Percentiles rank a stretch among this genome's conserved stretches.
phyloP scores from a whole-genome alignment of 2,888 invertebrate genomes.

The Agriopis marginaria region DNA sequence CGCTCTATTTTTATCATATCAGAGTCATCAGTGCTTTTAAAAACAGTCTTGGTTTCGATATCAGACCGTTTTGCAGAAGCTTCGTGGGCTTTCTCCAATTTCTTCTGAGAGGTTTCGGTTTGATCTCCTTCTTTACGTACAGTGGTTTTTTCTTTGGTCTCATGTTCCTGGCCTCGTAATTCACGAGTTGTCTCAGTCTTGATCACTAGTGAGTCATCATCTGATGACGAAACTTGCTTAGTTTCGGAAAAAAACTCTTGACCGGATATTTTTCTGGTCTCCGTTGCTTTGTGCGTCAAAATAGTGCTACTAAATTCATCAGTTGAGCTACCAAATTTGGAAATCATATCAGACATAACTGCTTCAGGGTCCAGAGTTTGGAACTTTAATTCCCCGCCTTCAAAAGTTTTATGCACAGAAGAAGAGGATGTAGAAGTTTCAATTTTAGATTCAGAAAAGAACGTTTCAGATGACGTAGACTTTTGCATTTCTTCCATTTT shows the following conservation, averaged over 20 bases:
- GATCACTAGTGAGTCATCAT: slow-evolving; percentile 80
- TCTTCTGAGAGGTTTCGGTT: slow-evolving; percentile 82
- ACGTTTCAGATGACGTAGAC: slow-evolving; percentile 72
- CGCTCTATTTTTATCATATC: slow-evolving; percentile 76
- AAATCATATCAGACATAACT: slow-evolving; percentile 78
- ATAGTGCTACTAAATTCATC: slow-evolving; percentile 75
- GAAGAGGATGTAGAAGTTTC: slow-evolving; percentile 80
- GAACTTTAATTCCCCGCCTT: slow-evolving; percentile 72
- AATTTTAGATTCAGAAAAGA: slow-evolving; percentile 74
- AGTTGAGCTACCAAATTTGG: slow-evolving; percentile 70
- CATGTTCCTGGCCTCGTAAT: slow-evolving; percentile 80
- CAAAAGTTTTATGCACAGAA: slow-evolving; percentile 74
- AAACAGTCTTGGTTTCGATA: slow-evolving; percentile 78
- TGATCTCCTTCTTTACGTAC: slow-evolving; percentile 78
- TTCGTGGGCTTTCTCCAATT: slow-evolving; percentile 83
- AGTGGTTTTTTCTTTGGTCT: slow-evolving; percentile 80
- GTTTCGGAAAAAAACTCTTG: slow-evolving; percentile 81
- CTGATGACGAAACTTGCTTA: slow-evolving; percentile 81
- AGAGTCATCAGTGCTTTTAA: slow-evolving; percentile 76
- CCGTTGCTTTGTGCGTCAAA: slow-evolving; percentile 83
- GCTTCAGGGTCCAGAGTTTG: slow-evolving; percentile 74
- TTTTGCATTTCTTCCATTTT: slow-evolving; percentile 78
- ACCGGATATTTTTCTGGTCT: slow-evolving; percentile 80
- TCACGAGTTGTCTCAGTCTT: slow-evolving; percentile 82
- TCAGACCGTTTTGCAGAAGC: slow-evolving; percentile 80